These are phyloP conservation scores for Cyprinodon variegatus DNA, from an alignment of 2,113 vertebrate genomes.

Conservation along the genomic window DNA sequence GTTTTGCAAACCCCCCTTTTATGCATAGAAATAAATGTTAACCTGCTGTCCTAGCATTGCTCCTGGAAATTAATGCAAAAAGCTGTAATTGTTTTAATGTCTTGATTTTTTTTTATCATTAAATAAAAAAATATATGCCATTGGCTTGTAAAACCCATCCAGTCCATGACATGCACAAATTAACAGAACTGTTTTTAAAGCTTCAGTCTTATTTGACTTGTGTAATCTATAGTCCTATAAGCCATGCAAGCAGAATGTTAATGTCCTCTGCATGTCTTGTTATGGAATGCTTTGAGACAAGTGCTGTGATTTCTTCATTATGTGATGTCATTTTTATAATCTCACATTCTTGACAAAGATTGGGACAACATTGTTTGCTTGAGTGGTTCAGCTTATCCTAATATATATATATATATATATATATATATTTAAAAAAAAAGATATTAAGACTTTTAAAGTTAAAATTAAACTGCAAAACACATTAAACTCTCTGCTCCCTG, in stretches of 20 bases:
- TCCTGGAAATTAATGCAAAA: neutral
- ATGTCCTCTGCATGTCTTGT: neutral
- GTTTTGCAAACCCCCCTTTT: neutral
- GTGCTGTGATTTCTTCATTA: neutral
- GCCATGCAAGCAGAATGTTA: slow-evolving; percentile 1
- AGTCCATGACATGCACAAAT: neutral
- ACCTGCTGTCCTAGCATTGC: neutral
- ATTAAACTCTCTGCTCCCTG: slow-evolving; percentile 26
- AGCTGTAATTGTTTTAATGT: neutral
- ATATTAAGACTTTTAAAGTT: slow-evolving; percentile 11
- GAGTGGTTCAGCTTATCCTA: slow-evolving; percentile 15
- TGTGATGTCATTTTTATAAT: neutral
- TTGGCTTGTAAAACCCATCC: neutral
- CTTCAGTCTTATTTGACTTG: neutral
- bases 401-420: slow-evolving; percentile 21
- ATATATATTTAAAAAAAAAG: slow-evolving; percentile 10
- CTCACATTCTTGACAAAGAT: neutral
- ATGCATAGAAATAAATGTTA: neutral
- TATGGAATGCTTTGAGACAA: neutral
- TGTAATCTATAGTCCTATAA: slow-evolving; percentile 41
- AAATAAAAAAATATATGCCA: neutral
- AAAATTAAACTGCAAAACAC: slow-evolving; percentile 22
- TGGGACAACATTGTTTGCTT: slow-evolving; percentile 10
- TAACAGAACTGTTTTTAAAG: neutral
- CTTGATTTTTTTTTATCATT: neutral